phyloP scores from a whole-genome alignment of 2,888 invertebrate genomes.

The Agriopis marginaria region DNA sequence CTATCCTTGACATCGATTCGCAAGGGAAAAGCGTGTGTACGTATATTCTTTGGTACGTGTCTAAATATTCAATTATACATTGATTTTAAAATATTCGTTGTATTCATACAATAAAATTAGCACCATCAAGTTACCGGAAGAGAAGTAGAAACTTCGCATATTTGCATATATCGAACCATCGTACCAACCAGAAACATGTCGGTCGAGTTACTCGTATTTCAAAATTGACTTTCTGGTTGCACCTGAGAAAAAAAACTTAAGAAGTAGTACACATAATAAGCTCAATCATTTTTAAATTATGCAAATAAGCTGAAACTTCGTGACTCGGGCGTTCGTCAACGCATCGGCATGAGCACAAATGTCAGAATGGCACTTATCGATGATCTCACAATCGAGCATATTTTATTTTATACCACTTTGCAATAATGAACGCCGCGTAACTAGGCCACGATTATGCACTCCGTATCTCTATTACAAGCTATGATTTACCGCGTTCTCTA shows the following conservation, averaged over 20 bases:
- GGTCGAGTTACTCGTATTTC: neutral
- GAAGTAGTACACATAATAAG: slow-evolving; percentile 7
- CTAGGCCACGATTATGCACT: slow-evolving; percentile 49
- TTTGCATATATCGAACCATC: too few species aligned
- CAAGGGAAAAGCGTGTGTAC: too few species aligned
- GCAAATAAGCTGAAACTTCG: slow-evolving; percentile 31
- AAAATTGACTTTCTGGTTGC: slow-evolving; percentile 1
- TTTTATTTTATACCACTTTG: slow-evolving; percentile 51
- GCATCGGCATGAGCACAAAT: slow-evolving; percentile 51
- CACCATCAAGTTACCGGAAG: too few species aligned
- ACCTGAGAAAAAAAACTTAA: slow-evolving; percentile 16
- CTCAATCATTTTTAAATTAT: slow-evolving; percentile 26
- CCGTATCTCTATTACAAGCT: slow-evolving; percentile 38
- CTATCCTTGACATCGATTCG: too few species aligned
- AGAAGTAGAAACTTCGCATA: too few species aligned
- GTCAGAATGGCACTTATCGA: slow-evolving; percentile 61
- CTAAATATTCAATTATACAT: too few species aligned
- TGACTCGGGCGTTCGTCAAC: slow-evolving; percentile 44
- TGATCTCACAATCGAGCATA: slow-evolving; percentile 59
- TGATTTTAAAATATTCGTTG: too few species aligned
- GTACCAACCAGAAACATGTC: neutral
- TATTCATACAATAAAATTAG: too few species aligned
- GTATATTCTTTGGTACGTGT: too few species aligned
- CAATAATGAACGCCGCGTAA: slow-evolving; percentile 46
- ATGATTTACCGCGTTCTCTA: slow-evolving; percentile 44